Evolutionary conservation across 2,797 vertebrate species (phyloP).

Genomic region (Phyllotis vaccarum): DNA sequence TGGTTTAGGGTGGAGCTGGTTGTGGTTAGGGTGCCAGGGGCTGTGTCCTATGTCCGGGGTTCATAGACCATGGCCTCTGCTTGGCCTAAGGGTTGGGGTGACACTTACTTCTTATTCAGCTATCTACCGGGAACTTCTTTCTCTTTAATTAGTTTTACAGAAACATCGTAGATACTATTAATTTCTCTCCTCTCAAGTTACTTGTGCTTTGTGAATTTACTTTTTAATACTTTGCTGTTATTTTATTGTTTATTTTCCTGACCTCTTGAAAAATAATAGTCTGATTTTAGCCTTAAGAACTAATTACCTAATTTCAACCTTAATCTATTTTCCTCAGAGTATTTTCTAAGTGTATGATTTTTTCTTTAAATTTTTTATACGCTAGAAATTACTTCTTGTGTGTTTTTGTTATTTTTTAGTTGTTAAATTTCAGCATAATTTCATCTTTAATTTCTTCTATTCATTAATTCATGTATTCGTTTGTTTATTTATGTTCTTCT

Average conservation of each 20-base stretch:
- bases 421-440: conserved; percentile 15
- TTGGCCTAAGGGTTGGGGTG: no score
- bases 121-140: no score
- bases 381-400: not conserved
- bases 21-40: no score
- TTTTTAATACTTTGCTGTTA: not conserved
- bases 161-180: not conserved
- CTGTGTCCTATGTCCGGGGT: no score
- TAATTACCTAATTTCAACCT: not conserved
- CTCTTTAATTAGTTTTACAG: not conserved
- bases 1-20: no score
- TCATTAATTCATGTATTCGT: not conserved
- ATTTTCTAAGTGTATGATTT: not conserved
- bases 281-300: not conserved
- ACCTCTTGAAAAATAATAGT: not conserved
- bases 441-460: not conserved
- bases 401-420: not conserved
- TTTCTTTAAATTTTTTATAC: not conserved
- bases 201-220: not conserved
- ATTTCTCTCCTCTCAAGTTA: not conserved
- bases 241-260: not conserved
- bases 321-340: not conserved
- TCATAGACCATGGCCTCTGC: no score
- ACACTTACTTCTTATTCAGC: no score
- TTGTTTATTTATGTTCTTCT: not conserved